phyloP scores from a whole-genome alignment of 2,113 vertebrate genomes.

The Saguinus midas region DNA sequence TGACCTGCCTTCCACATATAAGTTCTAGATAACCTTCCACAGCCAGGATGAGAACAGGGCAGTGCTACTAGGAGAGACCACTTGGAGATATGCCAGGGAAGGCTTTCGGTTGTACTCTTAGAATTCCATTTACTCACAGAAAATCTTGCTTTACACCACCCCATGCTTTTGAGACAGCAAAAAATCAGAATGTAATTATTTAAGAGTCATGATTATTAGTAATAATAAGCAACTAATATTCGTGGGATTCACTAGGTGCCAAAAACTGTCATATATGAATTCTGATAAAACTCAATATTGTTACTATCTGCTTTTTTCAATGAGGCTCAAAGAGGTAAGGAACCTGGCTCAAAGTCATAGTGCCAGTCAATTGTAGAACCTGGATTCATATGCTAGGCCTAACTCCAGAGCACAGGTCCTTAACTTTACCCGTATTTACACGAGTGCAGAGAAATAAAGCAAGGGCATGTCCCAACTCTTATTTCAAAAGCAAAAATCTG shows the following conservation, averaged over 20 bases:
- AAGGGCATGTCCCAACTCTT: background rate
- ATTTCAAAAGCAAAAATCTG: background rate
- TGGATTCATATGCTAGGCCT: background rate
- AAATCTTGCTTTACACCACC: background rate
- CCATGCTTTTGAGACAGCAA: background rate
- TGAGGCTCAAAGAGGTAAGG: background rate
- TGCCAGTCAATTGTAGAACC: background rate
- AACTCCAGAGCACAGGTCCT: background rate
- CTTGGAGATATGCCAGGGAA: background rate
- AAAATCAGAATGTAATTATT: background rate
- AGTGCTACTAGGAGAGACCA: background rate
- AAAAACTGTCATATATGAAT: background rate
- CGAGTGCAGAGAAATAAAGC: background rate
- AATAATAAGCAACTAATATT: background rate
- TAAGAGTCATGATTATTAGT: background rate
- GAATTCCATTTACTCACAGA: background rate
- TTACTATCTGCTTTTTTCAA: background rate
- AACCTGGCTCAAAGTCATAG: background rate
- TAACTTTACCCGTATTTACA: background rate
- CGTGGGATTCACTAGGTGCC: background rate
- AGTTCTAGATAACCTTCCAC: background rate
- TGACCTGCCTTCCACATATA: background rate
- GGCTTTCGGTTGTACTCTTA: background rate
- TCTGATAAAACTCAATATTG: background rate
- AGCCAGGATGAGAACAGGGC: background rate